These are phyloP conservation scores for Drosophila hamatofila DNA, from an alignment of 2,888 invertebrate species.

Conservation along the genomic window DNA sequence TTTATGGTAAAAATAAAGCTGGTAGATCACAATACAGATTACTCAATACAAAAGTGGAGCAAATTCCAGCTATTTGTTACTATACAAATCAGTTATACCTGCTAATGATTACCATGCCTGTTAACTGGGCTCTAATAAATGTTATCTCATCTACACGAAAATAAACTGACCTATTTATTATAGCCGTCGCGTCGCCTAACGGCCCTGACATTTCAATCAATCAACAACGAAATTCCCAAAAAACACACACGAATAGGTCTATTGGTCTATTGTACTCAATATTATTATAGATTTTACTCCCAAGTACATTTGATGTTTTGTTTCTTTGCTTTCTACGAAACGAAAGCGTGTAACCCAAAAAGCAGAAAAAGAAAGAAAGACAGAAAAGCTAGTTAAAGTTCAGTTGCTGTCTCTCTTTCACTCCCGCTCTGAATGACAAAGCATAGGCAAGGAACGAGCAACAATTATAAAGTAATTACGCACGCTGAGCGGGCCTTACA, in stretches of 20 bases:
- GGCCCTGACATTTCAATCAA: constrained; percentile 75
- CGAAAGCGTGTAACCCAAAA: constrained; percentile 55
- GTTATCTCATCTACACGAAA: constrained; percentile 5
- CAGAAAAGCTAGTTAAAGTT: constrained; percentile 26
- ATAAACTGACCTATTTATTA: constrained; percentile 62
- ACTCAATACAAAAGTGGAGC: not conserved
- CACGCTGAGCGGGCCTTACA: constrained; percentile 22
- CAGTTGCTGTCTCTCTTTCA: not conserved
- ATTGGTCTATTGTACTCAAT: constrained; percentile 13
- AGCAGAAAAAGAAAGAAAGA: constrained; percentile 6
- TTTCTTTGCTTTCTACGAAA: constrained; percentile 39
- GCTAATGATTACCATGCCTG: not conserved
- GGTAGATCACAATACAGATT: not conserved
- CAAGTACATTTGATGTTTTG: constrained; percentile 22
- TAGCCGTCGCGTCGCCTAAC: constrained; percentile 22
- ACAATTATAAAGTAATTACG: constrained; percentile 70
- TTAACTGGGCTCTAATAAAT: constrained; percentile 1
- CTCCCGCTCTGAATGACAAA: constrained; percentile 5
- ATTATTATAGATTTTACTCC: constrained; percentile 49
- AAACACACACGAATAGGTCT: not conserved
- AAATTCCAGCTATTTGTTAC: not conserved
- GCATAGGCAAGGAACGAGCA: constrained; percentile 21
- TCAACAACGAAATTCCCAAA: constrained; percentile 18
- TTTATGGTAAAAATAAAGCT: not conserved
- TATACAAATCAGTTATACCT: not conserved